phyloP scores from a whole-genome alignment of 2,113 vertebrate species.

The Lates calcarifer region DNA sequence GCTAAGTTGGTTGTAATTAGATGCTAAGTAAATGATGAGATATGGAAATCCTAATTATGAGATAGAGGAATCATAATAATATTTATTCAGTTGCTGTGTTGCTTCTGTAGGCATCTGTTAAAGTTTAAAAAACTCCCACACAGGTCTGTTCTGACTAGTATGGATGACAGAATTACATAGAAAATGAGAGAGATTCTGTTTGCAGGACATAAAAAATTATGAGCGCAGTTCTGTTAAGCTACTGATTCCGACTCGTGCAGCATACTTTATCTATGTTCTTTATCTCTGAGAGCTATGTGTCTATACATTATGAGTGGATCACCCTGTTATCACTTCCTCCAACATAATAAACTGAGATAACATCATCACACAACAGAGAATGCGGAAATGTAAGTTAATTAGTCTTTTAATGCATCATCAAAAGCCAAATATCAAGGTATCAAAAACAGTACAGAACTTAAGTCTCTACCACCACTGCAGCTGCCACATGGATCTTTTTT shows the following conservation, averaged over 20 bases:
- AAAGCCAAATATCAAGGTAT: background rate
- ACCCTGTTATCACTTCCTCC: background rate
- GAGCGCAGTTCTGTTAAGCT: background rate
- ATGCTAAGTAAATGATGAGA: background rate
- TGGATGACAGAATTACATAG: background rate
- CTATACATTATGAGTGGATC: background rate
- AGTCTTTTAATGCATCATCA: background rate
- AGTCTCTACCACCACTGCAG: background rate
- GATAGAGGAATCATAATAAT: background rate
- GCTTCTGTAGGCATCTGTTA: background rate
- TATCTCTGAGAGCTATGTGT: background rate
- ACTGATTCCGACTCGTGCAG: background rate
- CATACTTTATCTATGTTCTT: background rate
- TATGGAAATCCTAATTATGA: background rate
- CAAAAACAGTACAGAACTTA: background rate
- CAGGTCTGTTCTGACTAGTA: background rate
- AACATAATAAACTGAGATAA: constrained; percentile 7
- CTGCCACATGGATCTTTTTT: background rate
- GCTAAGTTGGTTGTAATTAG: background rate
- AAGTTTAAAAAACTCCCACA: background rate
- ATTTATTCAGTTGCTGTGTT: background rate
- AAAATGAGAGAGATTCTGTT: background rate
- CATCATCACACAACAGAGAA: background rate
- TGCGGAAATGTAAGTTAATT: background rate
- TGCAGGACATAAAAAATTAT: background rate